Base-by-base conservation (phyloP, 1,140 invertebrate species). In the Acromyrmex heyeri region DNA sequence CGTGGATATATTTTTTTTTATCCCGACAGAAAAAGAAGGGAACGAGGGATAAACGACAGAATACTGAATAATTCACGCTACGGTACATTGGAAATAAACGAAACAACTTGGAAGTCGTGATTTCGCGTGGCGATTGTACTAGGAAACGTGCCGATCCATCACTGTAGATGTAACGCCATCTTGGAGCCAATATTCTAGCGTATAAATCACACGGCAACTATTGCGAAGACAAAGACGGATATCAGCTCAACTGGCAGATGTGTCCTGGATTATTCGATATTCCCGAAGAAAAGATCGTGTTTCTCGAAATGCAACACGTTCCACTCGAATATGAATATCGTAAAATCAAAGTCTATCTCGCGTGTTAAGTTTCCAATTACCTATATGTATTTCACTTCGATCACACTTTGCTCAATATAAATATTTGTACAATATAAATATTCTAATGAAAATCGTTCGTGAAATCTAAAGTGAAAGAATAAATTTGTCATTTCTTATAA, bases 181-280 rank as follows among this genome's bases (percentile, higher is more conserved):
- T 92, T 91, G 90, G 83, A 92, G 85, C 91, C 91, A 92, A 92
- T 92, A 92, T 92, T 85, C 86, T 50, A 55, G 87, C 77, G 65
- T 92, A 92, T 92, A 92, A 92, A 92, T 92, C 91, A 91, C 88
- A 81, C 53, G 86, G 91, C 91, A 88, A 88, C 88, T 81, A 89
- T 87, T 79, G 85, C 61, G 87, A 86, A 85, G 92, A 92, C 91
- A 90, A 91, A 92, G 92, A 92, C 87, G 88, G 89, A 92, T 92
- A 91, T 92, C 85, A 76, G 72, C 64, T 86, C 86, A 86, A 90
- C 79, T 89, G 76, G 78, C 89, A 92, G 81, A 90, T 87, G 78
- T 87, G 89, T 87, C 88, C 81, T 48, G 79, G 75, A 92, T 87
- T 88, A 85, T 91, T 88, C 86, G 86, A 87, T 87, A 83, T 90